Conservation (phyloP, 2,888 invertebrate species). For the Carabus problematicus region DNA sequence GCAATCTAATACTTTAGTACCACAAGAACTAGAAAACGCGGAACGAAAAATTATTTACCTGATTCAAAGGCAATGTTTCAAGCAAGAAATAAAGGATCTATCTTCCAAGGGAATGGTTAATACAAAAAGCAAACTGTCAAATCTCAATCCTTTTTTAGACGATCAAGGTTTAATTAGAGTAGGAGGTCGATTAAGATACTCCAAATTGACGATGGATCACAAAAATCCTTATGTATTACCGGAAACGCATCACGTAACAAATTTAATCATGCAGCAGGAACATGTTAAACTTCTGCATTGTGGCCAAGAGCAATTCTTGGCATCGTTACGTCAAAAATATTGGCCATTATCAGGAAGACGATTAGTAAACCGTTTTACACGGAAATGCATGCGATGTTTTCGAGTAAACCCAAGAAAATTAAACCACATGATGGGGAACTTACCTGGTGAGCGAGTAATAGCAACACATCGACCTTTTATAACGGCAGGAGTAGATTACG, state of each 20-base stretch:
- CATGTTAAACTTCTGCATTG: conserved; percentile 26
- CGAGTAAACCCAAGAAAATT: too few species aligned
- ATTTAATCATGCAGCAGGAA: neutral
- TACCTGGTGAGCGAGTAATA: conserved; percentile 8
- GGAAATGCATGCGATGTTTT: conserved; percentile 41
- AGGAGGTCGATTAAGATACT: conserved; percentile 9
- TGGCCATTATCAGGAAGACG: conserved; percentile 45
- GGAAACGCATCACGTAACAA: conserved; percentile 8
- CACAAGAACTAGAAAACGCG: neutral
- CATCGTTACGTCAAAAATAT: conserved; percentile 30
- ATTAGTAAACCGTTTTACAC: conserved; percentile 29
- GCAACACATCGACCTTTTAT: conserved; percentile 7
- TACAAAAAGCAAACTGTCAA: too few species aligned
- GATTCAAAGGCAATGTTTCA: too few species aligned
- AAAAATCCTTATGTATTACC: conserved; percentile 19
- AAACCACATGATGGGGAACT: conserved; percentile 13
- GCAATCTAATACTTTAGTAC: neutral
- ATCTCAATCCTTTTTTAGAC: too few species aligned
- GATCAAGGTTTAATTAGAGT: conserved; percentile 8
- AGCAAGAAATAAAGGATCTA: too few species aligned
- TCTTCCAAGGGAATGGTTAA: too few species aligned
- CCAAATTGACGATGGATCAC: neutral
- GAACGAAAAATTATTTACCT: too few species aligned
- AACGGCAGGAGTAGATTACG: conserved; percentile 20
- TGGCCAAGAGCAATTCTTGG: conserved; percentile 24